Conservation (phyloP, 2,113 vertebrate species). For the Grus americana region DNA sequence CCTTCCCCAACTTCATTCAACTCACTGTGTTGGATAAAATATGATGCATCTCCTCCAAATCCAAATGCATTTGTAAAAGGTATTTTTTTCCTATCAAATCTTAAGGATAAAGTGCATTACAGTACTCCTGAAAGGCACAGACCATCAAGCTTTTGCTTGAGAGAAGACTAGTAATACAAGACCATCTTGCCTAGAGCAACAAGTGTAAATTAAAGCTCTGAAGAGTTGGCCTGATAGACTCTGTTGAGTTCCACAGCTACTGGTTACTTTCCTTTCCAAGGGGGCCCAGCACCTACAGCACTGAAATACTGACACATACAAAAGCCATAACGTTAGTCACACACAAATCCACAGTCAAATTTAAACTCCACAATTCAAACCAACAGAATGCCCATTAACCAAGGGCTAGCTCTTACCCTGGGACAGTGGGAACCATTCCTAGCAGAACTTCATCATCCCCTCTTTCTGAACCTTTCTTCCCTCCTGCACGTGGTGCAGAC, state of each 20-base stretch:
- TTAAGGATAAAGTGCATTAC: neutral
- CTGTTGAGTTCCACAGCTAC: neutral
- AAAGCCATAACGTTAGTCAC: neutral
- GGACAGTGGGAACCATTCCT: neutral
- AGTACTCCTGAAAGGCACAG: neutral
- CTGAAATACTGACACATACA: neutral
- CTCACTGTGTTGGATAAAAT: neutral
- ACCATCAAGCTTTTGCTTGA: neutral
- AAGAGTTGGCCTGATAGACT: too few relatives aligned
- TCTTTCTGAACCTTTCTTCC: neutral
- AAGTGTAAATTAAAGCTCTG: neutral
- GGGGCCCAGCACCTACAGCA: neutral
- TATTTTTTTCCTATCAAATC: neutral
- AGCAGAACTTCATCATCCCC: too few relatives aligned
- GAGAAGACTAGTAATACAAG: neutral
- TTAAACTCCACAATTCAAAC: neutral
- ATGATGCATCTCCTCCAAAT: neutral
- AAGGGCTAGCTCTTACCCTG: neutral
- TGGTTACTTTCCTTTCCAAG: neutral
- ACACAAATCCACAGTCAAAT: neutral
- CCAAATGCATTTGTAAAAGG: neutral
- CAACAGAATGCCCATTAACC: neutral
- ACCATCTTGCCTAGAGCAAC: neutral
- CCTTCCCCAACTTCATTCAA: neutral
- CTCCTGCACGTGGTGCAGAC: rapidly evolving